phyloP scores from a whole-genome alignment of 2,113 vertebrate genomes.

The Prunella fulvescens region DNA sequence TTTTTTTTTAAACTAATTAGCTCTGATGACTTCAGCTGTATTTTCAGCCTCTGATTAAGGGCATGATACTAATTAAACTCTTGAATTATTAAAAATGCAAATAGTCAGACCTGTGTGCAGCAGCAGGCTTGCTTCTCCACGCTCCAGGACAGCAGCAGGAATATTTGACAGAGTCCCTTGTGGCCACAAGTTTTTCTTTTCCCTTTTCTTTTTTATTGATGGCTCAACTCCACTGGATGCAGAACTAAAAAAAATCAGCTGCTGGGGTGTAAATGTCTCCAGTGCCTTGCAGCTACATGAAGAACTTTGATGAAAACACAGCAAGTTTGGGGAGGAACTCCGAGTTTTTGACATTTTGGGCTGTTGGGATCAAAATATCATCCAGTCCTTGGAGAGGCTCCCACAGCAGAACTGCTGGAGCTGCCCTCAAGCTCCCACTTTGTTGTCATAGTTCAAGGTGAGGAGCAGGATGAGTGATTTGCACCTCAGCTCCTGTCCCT shows the following conservation, averaged over 20 bases:
- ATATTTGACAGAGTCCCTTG: not conserved
- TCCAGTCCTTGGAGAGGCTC: not conserved
- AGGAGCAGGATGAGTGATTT: not conserved
- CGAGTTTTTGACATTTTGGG: not conserved
- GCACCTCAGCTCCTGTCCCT: not conserved
- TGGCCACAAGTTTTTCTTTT: not conserved
- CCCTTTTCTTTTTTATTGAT: not conserved
- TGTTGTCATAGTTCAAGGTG: not conserved
- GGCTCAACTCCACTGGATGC: not conserved
- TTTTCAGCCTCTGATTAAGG: conserved; percentile 72
- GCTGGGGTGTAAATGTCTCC: not conserved
- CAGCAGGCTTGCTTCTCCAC: conserved; percentile 5
- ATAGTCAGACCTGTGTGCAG: conserved; percentile 54
- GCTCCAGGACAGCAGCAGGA: not conserved
- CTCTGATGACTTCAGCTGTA: conserved; percentile 73
- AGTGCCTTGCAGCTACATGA: not conserved
- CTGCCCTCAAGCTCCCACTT: not conserved
- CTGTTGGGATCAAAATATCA: conserved; percentile 16
- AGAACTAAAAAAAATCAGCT: not conserved
- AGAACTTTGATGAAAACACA: conserved; percentile 10
- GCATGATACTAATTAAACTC: conserved; percentile 73
- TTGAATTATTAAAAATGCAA: conserved; percentile 75
- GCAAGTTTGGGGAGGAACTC: not conserved
- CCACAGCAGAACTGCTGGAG: not conserved
- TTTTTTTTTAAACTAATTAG: conserved; percentile 65